Evolutionary conservation across 92 coral and sea anemone genomes (phyloP).

Genomic region (Actinernus sp.): DNA sequence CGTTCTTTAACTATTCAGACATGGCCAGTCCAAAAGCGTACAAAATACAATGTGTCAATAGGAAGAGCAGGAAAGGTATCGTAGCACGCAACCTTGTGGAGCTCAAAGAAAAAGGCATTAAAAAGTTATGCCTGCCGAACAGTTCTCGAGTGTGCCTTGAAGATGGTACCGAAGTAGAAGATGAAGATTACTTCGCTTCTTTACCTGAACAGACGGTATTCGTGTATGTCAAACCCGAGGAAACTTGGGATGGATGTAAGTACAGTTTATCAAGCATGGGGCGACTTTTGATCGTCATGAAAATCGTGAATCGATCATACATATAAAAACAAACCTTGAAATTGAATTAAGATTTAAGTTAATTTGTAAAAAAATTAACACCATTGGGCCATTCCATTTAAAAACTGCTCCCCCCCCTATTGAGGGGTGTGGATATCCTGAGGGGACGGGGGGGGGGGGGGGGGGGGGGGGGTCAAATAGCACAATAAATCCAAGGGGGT

Average conservation of each 20-base stretch:
- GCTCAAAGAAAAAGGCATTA: constrained; percentile 61
- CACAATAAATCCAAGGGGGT: no score
- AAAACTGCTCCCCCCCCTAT: no score
- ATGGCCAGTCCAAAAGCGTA: constrained; percentile 73
- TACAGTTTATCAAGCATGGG: not conserved
- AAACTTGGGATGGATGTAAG: constrained; percentile 89
- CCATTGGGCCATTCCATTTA: no score
- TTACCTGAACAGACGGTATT: constrained; percentile 86
- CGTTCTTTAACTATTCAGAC: no score
- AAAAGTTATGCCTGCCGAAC: constrained; percentile 55
- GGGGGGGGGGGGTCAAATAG: no score
- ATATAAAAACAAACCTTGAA: no score
- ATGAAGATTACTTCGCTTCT: constrained; percentile 76
- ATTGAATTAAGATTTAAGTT: no score
- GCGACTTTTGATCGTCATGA: no score
- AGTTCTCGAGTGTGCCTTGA: constrained; percentile 74
- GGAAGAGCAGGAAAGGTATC: constrained; percentile 77
- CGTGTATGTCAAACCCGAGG: constrained; percentile 78
- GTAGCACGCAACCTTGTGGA: constrained; percentile 73
- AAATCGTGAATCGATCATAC: no score
- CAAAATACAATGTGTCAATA: constrained; percentile 81
- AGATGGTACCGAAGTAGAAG: constrained; percentile 91
- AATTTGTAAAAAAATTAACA: no score
- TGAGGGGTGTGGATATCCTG: no score
- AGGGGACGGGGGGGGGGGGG: no score